phyloP scores from a whole-genome alignment of 2,113 vertebrate genomes.

The Rhynchomys soricoides region DNA sequence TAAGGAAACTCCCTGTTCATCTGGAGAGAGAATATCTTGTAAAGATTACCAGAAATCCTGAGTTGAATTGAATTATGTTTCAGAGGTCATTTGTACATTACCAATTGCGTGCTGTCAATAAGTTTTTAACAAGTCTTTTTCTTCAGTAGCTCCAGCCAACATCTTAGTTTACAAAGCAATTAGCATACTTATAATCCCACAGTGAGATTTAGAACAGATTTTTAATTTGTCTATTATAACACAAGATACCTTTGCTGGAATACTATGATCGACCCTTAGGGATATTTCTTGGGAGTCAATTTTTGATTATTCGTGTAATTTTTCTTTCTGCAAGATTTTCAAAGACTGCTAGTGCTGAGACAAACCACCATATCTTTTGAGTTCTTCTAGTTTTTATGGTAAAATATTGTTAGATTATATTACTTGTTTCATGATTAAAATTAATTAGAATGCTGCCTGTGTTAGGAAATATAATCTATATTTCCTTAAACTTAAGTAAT shows the following conservation, averaged over 20 bases:
- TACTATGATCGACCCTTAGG: background rate
- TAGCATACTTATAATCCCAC: conserved; percentile 38
- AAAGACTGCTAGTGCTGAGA: background rate
- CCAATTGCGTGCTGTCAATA: background rate
- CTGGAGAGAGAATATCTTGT: background rate
- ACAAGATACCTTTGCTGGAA: background rate
- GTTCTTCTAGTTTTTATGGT: background rate
- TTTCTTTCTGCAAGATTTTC: background rate
- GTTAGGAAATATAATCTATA: background rate
- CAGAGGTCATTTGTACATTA: background rate
- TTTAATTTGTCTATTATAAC: conserved; percentile 23
- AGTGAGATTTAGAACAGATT: conserved; percentile 5
- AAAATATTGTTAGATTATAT: conserved; percentile 6
- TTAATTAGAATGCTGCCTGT: background rate
- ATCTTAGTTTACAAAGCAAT: conserved; percentile 45
- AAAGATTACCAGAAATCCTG: background rate
- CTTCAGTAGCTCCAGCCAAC: background rate
- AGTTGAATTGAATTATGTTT: background rate
- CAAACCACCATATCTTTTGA: background rate
- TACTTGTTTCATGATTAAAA: conserved; percentile 28
- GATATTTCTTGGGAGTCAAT: conserved; percentile 20
- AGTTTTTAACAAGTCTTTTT: background rate
- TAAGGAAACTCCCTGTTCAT: background rate
- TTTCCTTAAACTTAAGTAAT: background rate
- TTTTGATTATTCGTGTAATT: conserved; percentile 29